phyloP scores from a whole-genome alignment of 2,888 invertebrate species.

The Metellina segmentata region DNA sequence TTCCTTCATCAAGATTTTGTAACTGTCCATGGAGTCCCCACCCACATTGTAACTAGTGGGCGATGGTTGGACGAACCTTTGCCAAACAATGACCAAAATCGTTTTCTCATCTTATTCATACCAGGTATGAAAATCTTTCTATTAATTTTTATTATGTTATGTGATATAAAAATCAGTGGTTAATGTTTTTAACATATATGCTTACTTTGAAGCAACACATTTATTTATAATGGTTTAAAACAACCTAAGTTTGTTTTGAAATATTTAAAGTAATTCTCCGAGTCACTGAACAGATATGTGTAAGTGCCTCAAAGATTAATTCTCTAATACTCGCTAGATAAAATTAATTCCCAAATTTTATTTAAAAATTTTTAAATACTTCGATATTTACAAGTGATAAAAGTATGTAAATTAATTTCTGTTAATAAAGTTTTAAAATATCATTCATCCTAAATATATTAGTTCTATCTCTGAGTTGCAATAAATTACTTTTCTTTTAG shows the following conservation, averaged over 20 bases:
- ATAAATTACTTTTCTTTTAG: neutral
- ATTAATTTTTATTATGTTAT: neutral
- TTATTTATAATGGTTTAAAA: neutral
- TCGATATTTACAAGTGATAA: too few species aligned
- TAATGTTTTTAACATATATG: neutral
- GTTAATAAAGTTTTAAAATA: too few species aligned
- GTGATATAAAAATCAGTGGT: neutral
- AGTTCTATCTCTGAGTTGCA: neutral
- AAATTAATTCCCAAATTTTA: too few species aligned
- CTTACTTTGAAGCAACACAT: neutral
- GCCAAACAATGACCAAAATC: conserved; percentile 82
- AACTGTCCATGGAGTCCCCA: conserved; percentile 86
- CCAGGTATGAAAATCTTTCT: conserved; percentile 83
- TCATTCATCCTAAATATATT: too few species aligned
- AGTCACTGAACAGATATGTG: neutral
- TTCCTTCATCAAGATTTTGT: conserved; percentile 81
- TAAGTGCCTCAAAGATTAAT: too few species aligned
- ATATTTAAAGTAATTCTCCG: too few species aligned
- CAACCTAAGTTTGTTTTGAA: too few species aligned
- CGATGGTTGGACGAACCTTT: conserved; percentile 85
- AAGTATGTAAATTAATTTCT: too few species aligned
- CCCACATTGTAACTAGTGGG: conserved; percentile 88
- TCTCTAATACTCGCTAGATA: too few species aligned
- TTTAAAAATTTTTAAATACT: too few species aligned
- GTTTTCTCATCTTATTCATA: conserved; percentile 87